Conservation (phyloP, 2,888 invertebrate species). For the Parnassius smintheus region DNA sequence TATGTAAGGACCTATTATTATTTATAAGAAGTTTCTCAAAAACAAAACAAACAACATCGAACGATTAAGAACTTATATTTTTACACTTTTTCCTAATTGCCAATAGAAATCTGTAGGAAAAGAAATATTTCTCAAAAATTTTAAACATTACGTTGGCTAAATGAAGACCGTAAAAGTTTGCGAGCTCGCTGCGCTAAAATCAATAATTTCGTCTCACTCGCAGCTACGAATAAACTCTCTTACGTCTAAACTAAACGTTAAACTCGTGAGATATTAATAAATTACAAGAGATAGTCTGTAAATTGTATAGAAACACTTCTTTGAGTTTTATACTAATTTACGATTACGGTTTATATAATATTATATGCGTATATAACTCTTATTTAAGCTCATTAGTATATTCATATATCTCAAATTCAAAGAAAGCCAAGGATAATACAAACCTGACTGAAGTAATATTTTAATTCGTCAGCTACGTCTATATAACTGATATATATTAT, state of each 20-base stretch:
- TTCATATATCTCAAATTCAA: no score
- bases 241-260: slow-evolving; percentile 7
- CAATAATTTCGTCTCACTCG: slow-evolving; percentile 68
- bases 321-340: not conserved
- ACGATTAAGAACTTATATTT: no score
- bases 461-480: no score
- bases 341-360: no score
- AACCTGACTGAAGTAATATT: no score
- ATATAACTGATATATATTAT: no score
- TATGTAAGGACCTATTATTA: no score
- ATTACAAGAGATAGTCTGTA: not conserved
- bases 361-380: no score
- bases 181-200: slow-evolving; percentile 62
- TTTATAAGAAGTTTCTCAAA: no score
- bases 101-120: slow-evolving; percentile 1
- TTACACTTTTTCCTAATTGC: not conserved
- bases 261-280: slow-evolving; percentile 4
- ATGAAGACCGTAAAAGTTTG: slow-evolving; percentile 66
- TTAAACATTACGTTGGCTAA: slow-evolving; percentile 56
- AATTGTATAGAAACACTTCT: not conserved
- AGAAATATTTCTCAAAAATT: slow-evolving; percentile 32
- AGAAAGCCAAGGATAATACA: no score
- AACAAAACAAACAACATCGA: no score
- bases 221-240: slow-evolving; percentile 33
- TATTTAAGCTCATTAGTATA: no score